Evolutionary conservation across 2,888 invertebrate species (phyloP), one percentile per base, ranked within the genome.

Genomic region (Hipparchia semele): DNA sequence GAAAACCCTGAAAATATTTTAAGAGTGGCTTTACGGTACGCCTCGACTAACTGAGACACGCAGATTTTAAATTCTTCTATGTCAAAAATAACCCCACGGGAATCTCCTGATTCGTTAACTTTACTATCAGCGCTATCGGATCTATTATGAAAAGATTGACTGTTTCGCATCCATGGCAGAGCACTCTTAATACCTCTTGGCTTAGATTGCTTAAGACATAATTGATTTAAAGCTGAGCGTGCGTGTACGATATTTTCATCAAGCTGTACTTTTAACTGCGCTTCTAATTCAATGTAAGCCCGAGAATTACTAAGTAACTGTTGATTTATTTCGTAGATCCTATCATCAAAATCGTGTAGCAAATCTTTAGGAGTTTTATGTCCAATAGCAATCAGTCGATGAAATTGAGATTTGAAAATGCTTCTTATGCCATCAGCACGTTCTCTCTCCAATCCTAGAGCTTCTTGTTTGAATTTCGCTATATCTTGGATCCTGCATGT

Each of bases 301-400:
- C 88, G 84, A 8, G 75, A 82, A 76, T 93, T 93, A 79, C 90
- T 90, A 39, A 92, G 70, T 59, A 92, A 78, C 76, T 92, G 92
- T 76, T 92, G 90, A 79, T 92, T 92, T 6, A 90, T 83, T 70
- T 87, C 88, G 76, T 88, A 90, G n/a, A 86, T 85, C 39, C 80
- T 84, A 68, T 87, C 83, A 80, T 92, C 92, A 75, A 92, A 91
- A 62, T 90, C 86, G 67, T 90, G 87, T 12, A 92, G 76, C 68
- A 92, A 79, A 23, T 88, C 84, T 79, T 86, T 87, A 0, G 90
- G 90, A 39, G 87, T 76, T 73, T 75, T 80, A 70, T 88, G 84
- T 4, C 88, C 91, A 67, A 88, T 77, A 46, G 80, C 77, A 13
- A 92, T 79, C 3, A 90, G 78, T 10, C 80, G 82, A 70, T 88